Evolutionary conservation across 2,797 vertebrate genomes (phyloP).

Genomic region (Macropus fuliginosus): DNA sequence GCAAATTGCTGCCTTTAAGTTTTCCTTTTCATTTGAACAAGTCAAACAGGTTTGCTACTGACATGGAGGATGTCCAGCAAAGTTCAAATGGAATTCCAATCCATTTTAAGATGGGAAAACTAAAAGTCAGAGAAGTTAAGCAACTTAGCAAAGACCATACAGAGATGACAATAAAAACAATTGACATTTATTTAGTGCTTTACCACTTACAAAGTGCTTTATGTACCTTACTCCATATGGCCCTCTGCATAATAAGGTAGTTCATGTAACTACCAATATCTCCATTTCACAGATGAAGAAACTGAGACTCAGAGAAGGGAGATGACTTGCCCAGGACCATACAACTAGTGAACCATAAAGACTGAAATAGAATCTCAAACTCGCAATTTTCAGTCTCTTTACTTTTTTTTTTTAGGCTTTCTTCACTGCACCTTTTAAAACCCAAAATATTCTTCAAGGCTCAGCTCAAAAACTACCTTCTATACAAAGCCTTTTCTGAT

Average conservation of each 20-base stretch:
- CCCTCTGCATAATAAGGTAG: not conserved
- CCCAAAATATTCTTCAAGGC: too few relatives aligned
- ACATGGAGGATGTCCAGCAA: not conserved
- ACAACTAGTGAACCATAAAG: not conserved
- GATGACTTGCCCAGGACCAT: too few relatives aligned
- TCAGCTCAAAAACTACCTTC: not conserved
- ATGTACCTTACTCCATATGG: not conserved
- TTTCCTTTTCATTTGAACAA: not conserved
- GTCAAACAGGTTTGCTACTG: not conserved
- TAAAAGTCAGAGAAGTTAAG: not conserved
- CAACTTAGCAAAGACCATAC: not conserved
- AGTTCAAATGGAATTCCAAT: not conserved
- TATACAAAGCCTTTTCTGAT: not conserved
- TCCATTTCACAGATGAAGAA: too few relatives aligned
- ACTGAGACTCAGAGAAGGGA: too few relatives aligned
- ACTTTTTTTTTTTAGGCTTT: not conserved
- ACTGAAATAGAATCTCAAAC: not conserved
- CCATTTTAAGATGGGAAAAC: not conserved
- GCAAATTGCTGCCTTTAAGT: not conserved
- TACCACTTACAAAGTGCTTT: not conserved
- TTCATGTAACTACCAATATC: too few relatives aligned
- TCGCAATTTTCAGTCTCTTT: not conserved
- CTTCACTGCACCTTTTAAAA: not conserved
- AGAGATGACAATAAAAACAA: not conserved
- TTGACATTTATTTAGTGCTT: not conserved